Evolutionary conservation across 2,797 vertebrate genomes (phyloP), one percentile per base, ranked within the genome.

Genomic region (Gallinago solitaria): DNA sequence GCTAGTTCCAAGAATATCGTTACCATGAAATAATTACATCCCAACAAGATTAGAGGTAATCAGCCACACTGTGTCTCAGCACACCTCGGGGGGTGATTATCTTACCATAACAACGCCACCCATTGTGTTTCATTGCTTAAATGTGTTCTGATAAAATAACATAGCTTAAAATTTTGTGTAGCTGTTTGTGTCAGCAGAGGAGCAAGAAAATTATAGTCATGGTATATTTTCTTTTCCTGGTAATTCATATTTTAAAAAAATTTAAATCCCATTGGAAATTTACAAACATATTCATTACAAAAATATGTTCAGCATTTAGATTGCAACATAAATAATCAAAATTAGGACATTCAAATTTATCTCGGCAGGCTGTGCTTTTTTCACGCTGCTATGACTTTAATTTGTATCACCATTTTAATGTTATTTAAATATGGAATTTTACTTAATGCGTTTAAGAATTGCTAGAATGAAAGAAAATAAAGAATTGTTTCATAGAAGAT

Each of bases 21-120:
- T 96, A 89, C 92, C 74, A 92, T 86, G 92, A 97, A 98, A 97
- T 98, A 98, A 98, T 98, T 97, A 95, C 91, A 90, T 94, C 97
- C 97, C 97, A 93, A 65, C 91, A 95, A 97, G 96, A 97, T 92
- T 95, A 91, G 95, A 97, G 93, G 87, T 87, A 97, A 97, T 98
- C 97, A 98, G 93, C 68, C 69, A 57, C 54, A 61, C 41, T 69
- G 88, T 92, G 73, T 92, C 90, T 97, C 85, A 93, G 91, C 47
- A 59, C 82, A 94, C 95, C 91, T 95, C 45, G 0, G 83, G 84
- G 93, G 91, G 78, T 96, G 95, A 98, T 97, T 97, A 97, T 96
- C 88, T 93, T 95, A 93, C 96, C 91, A 74, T 83, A 96, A 96
- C 89, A 97, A 17, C 85, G 94, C 92, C 91, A 87, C 93, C 91